These are phyloP conservation scores for Betta splendens DNA, from an alignment of 2,797 vertebrate species.

Conservation along the genomic window DNA sequence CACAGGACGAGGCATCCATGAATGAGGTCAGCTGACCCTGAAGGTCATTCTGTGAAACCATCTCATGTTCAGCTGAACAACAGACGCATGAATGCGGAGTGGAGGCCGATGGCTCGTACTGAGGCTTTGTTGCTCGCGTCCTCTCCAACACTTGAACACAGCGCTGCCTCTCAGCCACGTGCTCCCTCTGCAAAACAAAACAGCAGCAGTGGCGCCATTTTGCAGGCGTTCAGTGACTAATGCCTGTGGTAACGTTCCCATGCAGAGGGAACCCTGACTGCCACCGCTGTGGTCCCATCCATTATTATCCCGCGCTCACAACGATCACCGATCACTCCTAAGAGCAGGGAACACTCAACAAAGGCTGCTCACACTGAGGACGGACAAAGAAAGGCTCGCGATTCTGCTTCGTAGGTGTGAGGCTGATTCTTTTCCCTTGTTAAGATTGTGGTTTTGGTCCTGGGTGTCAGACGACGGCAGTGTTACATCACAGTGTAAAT, in stretches of 20 bases:
- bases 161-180: slow-evolving; percentile 16
- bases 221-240: slow-evolving; percentile 59
- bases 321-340: slow-evolving; percentile 1
- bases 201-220: slow-evolving; percentile 48
- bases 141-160: slow-evolving; percentile 1
- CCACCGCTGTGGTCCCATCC: slow-evolving; percentile 19
- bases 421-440: not conserved
- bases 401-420: not conserved
- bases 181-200: slow-evolving; percentile 34
- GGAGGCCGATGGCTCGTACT: too few species aligned
- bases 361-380: not conserved
- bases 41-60: too few species aligned
- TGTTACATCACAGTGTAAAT: too few species aligned
- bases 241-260: slow-evolving; percentile 50
- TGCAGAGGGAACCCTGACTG: slow-evolving; percentile 39
- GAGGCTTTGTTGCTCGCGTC: too few species aligned
- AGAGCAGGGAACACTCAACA: too few species aligned
- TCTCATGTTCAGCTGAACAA: too few species aligned
- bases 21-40: too few species aligned
- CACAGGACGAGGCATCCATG: too few species aligned
- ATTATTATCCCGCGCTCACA: slow-evolving; percentile 22
- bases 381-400: not conserved
- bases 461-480: slow-evolving; percentile 6
- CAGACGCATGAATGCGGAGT: too few species aligned
- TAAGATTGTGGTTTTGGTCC: slow-evolving; percentile 23